Conservation (phyloP, 1,140 invertebrate genomes). For the Drosophila pallidifrons region DNA sequence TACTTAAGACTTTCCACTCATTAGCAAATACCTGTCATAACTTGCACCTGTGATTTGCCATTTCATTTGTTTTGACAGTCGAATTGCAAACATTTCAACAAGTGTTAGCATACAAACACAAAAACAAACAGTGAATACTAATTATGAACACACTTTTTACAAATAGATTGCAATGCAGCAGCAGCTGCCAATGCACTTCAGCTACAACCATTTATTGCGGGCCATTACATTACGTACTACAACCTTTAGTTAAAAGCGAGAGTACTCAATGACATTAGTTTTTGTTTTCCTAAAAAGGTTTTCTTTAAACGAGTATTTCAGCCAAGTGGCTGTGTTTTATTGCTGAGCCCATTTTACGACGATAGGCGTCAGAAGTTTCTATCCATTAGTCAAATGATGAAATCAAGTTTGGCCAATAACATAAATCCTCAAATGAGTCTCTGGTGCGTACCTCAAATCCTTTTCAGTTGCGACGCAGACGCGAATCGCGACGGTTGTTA, state of each 20-base stretch:
- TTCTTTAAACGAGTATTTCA: slow-evolving; percentile 7
- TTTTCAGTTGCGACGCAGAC: not conserved
- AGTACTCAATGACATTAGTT: not conserved
- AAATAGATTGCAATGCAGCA: slow-evolving; percentile 63
- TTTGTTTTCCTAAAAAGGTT: slow-evolving; percentile 6
- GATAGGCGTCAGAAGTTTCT: slow-evolving; percentile 16
- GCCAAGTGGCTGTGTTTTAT: slow-evolving; percentile 45
- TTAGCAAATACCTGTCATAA: not conserved
- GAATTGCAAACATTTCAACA: slow-evolving; percentile 26
- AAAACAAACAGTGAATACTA: slow-evolving; percentile 39
- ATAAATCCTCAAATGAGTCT: not conserved
- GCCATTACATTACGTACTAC: not conserved
- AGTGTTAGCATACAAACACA: slow-evolving; percentile 13
- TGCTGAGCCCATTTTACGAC: slow-evolving; percentile 42
- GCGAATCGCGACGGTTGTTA: not conserved
- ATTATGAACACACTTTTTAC: slow-evolving; percentile 51
- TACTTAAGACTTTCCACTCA: not conserved
- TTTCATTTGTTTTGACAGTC: slow-evolving; percentile 7
- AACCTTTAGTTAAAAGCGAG: too few relatives aligned
- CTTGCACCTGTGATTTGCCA: not conserved
- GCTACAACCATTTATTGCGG: not conserved
- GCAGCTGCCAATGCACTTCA: not conserved
- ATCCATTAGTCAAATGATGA: not conserved
- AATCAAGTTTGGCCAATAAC: not conserved
- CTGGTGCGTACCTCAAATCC: not conserved